Evolutionary conservation across 2,797 vertebrate species (phyloP).

Genomic region (Coendou prehensilis): DNA sequence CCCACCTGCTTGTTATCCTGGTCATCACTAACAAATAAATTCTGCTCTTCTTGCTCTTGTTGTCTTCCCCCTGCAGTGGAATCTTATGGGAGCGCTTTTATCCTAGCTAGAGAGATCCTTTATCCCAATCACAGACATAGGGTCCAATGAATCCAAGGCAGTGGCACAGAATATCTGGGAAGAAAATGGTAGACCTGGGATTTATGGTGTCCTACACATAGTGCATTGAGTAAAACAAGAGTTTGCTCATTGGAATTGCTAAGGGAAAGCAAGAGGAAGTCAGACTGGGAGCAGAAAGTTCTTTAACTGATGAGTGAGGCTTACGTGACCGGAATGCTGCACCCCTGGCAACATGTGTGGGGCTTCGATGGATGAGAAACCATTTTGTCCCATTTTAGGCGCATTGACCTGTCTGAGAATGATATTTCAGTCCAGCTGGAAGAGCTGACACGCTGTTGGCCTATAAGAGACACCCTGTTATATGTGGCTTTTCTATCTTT

Average conservation of each 20-base stretch:
- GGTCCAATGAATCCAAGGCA: neutral
- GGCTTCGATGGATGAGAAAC: constrained; percentile 32
- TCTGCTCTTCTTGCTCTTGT: neutral
- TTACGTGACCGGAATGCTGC: neutral
- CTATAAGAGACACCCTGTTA: constrained; percentile 54
- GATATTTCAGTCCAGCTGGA: constrained; percentile 79
- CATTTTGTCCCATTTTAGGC: constrained; percentile 53
- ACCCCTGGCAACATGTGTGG: neutral
- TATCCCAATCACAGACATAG: neutral
- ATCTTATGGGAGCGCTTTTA: neutral
- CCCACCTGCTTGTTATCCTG: neutral
- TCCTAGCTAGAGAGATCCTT: neutral
- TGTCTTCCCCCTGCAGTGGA: neutral
- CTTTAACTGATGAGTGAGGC: neutral
- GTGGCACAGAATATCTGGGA: neutral
- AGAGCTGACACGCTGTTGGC: constrained; percentile 70
- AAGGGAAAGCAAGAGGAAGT: neutral
- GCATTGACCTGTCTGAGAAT: constrained; percentile 73
- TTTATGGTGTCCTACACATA: neutral
- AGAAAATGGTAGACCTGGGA: neutral
- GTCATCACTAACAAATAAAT: neutral
- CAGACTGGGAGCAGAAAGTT: neutral
- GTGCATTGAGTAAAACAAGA: neutral
- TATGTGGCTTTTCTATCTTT: constrained; percentile 71
- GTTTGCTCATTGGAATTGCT: neutral